Percentiles rank a stretch among this genome's conserved stretches.
These are phyloP conservation scores for Pachymerium ferrugineum DNA, from an alignment of 2,888 invertebrate species.

Conservation along the genomic window DNA sequence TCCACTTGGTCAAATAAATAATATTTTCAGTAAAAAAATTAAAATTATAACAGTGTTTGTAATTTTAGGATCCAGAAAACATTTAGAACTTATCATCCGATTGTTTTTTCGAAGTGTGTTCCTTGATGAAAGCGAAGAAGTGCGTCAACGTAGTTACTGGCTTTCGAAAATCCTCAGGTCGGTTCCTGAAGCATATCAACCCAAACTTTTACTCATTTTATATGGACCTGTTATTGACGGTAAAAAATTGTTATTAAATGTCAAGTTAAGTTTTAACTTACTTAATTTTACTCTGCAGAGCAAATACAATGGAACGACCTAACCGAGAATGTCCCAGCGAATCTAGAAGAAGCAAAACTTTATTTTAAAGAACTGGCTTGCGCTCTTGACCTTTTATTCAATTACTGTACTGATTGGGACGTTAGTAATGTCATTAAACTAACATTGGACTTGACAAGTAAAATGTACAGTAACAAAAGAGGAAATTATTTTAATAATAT, in stretches of 20 bases:
- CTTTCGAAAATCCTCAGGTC: conserved; percentile 45
- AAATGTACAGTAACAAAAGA: not conserved
- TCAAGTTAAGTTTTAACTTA: not conserved
- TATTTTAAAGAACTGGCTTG: not conserved
- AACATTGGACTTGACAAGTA: not conserved
- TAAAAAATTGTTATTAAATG: conserved; percentile 34
- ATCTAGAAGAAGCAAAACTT: not conserved
- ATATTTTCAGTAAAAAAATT: not conserved
- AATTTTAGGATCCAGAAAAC: conserved; percentile 36
- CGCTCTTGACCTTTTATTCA: not conserved
- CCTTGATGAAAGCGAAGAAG: conserved; percentile 41
- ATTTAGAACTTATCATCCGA: conserved; percentile 40
- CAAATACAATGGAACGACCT: not conserved
- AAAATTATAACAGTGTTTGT: conserved; percentile 38
- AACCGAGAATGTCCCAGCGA: not conserved
- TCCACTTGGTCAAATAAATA: not conserved
- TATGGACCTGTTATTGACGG: conserved; percentile 44
- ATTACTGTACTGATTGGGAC: not conserved
- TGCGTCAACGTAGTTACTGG: conserved; percentile 42
- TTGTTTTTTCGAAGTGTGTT: conserved; percentile 45
- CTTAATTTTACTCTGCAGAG: not conserved
- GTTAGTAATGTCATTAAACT: not conserved
- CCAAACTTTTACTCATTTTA: conserved; percentile 45
- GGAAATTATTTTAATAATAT: not conserved
- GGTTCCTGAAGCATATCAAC: conserved; percentile 47